Base-by-base conservation (phyloP, 2,113 vertebrate species). In the Talpa occidentalis region DNA sequence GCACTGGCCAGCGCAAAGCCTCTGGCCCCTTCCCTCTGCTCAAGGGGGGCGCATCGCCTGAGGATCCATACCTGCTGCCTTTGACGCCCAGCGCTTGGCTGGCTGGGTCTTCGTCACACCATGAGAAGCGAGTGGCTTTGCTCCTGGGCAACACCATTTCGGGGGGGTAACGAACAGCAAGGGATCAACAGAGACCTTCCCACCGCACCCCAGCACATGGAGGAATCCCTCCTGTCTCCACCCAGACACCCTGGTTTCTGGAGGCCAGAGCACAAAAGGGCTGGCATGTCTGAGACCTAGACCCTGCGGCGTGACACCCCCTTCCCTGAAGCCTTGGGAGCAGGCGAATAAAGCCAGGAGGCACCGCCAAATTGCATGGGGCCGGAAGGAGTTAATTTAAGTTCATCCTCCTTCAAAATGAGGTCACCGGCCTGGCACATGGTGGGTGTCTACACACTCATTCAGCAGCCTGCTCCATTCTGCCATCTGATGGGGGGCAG, bases 401-500 rank as follows among this genome's bases (percentile, higher is more conserved):
- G 94, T 96, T 97, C 97, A 66, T n/a, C 88, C 66, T 97, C 92
- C 85, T 95, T 95, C 90, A 94, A 76, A 96, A 95, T 30, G 96
- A 96, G 97, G 98, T 88, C 98, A 98, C 98, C 98, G 86, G 97
- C 98, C 97, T 54, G 77, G 98, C 98, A 98, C 99, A 98, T 94
- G 99, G 98, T 98, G 98, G 47, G 97, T 96, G 95, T 97, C 97
- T 97, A 86, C 5, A 85, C 96, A 90, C 0, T 59, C 96, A 97
- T 98, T 98, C 97, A 98, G 96, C 93, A 94, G 98, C 96, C 96
- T 0, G 24, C 92, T 97, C 98, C 98, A 97, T 98, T 98, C 98
- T 98, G 98, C 98, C 91, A 97, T 97, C 98, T 98, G 98, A 98
- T 49, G 97, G 95, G 97, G 98, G 97, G 95, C 98, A 98, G 98